Evolutionary conservation across 2,113 vertebrate genomes (phyloP), one percentile per base, ranked within the genome.

Genomic region (Megaceryle torquata): DNA sequence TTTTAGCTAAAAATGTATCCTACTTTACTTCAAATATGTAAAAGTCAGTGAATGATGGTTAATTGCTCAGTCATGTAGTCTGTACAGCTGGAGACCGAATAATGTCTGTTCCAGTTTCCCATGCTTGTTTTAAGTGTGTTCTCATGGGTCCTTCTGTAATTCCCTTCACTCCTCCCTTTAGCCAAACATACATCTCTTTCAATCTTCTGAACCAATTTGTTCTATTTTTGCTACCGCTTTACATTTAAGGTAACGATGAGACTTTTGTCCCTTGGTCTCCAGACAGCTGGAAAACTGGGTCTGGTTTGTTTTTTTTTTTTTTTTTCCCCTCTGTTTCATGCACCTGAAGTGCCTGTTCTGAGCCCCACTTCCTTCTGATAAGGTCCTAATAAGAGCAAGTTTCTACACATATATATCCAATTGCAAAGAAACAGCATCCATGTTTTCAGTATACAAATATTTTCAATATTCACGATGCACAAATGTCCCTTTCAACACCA

Each of bases 41-140:
- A 2, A 24, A 94, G 46, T 51, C 94, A 90, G 71, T 93, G 71
- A 70, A 74, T 86, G 35, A 91, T 28, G 68, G 79, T 56, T 95
- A 97, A 96, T 91, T 93, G 91, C 88, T 94, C 88, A 93, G 86
- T 83, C 93, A 86, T 68, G 90, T 53, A 88, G 43, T 10, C 0
- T 37, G 56, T 81, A 71, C 85, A 95, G 88, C 85, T 93, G 93
- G 90, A 92, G 82, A 91, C 76, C 57, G 94, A 89, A 88, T 63
- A 88, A 89, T 22, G 69, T 50, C 90, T 91, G 88, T 76, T 90
- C 29, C 44, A 70, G 1, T 70, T 94, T 82, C 64, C 82, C 88
- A 90, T 41, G 64, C 80, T 93, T 20, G 59, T 83, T 86, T 94
- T 41, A 71, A 83, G 24, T 35, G 44, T 24, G 79, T 81, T 82